phyloP scores from a whole-genome alignment of 2,113 vertebrate species.

The Aegotheles bennettii region DNA sequence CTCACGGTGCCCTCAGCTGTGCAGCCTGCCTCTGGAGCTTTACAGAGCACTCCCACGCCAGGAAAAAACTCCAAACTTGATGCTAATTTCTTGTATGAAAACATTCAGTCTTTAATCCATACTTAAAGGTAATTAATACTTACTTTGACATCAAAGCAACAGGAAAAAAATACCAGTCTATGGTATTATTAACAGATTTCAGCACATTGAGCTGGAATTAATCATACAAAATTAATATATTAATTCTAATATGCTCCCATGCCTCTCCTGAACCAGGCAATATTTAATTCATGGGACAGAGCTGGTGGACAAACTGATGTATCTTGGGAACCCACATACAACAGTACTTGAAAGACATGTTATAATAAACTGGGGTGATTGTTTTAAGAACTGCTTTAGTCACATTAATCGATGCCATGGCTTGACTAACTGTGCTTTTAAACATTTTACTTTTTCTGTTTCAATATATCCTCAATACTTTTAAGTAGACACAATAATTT shows the following conservation, averaged over 20 bases:
- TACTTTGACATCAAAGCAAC: neutral
- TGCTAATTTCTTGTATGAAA: neutral
- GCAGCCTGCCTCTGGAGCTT: neutral
- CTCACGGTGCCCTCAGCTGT: neutral
- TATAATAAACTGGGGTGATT: neutral
- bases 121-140: neutral
- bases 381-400: neutral
- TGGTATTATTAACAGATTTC: neutral
- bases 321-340: neutral
- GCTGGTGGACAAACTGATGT: neutral
- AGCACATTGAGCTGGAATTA: neutral
- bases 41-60: neutral
- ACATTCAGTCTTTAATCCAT: neutral
- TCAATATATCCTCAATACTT: neutral
- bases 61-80: rapidly evolving
- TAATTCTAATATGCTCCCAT: neutral
- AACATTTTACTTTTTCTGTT: neutral
- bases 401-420: neutral
- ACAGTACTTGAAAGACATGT: no score
- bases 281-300: neutral
- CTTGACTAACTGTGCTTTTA: neutral
- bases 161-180: rapidly evolving
- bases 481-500: neutral
- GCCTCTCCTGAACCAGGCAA: neutral
- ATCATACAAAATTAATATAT: neutral